Percentiles rank a stretch among this genome's conserved stretches.
Evolutionary conservation across 1,140 invertebrate species (phyloP).

Genomic region (Aporrectodea caliginosa): DNA sequence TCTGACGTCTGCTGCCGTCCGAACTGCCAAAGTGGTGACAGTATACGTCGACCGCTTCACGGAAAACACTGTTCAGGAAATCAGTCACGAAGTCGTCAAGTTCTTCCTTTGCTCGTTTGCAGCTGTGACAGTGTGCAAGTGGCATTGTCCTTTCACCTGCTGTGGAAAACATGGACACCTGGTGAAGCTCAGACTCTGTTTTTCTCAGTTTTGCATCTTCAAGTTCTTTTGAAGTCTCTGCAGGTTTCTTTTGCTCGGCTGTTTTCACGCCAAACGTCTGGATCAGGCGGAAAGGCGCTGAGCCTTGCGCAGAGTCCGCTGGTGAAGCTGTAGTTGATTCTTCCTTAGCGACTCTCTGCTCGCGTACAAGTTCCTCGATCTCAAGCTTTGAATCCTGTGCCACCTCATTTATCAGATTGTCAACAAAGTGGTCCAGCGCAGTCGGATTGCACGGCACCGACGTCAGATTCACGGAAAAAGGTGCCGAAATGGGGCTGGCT

Average conservation of each 20-base stretch:
- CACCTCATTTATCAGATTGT: conserved; percentile 17
- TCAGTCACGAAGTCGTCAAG: background rate
- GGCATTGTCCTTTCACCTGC: background rate
- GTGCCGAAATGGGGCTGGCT: background rate
- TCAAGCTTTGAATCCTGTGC: conserved; percentile 13
- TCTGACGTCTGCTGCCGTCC: background rate
- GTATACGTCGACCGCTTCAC: background rate
- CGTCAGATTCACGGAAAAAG: background rate
- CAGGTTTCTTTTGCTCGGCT: background rate
- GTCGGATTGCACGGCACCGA: background rate
- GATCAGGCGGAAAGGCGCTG: background rate
- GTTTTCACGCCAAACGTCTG: background rate
- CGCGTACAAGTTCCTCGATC: background rate
- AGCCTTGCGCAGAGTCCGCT: background rate
- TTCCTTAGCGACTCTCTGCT: background rate
- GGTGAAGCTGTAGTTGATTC: background rate
- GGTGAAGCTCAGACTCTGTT: too few species aligned
- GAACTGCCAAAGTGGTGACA: background rate
- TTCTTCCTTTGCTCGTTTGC: background rate
- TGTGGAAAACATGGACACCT: too few species aligned
- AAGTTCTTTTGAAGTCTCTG: background rate
- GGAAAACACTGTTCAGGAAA: background rate
- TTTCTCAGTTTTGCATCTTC: background rate
- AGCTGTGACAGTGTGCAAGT: background rate
- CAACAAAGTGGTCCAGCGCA: conserved; percentile 9